phyloP scores from a whole-genome alignment of 2,888 invertebrate species.

The Aplocera efformata region DNA sequence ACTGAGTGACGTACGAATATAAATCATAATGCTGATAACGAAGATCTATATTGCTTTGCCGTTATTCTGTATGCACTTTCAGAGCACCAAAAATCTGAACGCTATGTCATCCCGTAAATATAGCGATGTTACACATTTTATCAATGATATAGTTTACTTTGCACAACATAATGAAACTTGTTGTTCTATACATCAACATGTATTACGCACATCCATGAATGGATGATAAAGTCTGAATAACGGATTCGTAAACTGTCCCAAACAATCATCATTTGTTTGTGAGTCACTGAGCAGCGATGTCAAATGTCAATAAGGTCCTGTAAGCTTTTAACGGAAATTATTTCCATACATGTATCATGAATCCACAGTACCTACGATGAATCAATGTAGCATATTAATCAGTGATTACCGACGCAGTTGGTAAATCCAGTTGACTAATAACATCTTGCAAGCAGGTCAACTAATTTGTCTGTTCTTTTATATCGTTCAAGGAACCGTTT shows the following conservation, averaged over 20 bases:
- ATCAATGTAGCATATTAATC: constrained; percentile 48
- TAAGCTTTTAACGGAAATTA: constrained; percentile 54
- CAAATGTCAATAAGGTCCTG: constrained; percentile 48
- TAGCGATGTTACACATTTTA: constrained; percentile 25
- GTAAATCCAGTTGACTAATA: constrained; percentile 34
- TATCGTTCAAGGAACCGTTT: constrained; percentile 20
- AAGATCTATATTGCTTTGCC: constrained; percentile 25
- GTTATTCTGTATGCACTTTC: constrained; percentile 29
- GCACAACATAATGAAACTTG: constrained; percentile 40
- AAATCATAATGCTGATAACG: neutral
- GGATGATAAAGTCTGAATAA: constrained; percentile 45
- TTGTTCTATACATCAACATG: constrained; percentile 30
- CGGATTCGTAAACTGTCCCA: constrained; percentile 35
- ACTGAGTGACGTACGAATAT: neutral
- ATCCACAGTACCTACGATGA: constrained; percentile 49
- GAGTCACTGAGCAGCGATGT: constrained; percentile 47
- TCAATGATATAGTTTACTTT: constrained; percentile 35
- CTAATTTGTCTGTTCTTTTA: constrained; percentile 3
- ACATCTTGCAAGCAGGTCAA: constrained; percentile 20
- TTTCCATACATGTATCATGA: constrained; percentile 58
- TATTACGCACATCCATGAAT: constrained; percentile 32
- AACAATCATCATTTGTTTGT: constrained; percentile 45
- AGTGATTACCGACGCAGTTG: constrained; percentile 26
- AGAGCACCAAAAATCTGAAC: constrained; percentile 40
- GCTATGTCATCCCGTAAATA: constrained; percentile 37